Conservation (phyloP, 2,113 vertebrate species). For the Aphelocoma coerulescens region DNA sequence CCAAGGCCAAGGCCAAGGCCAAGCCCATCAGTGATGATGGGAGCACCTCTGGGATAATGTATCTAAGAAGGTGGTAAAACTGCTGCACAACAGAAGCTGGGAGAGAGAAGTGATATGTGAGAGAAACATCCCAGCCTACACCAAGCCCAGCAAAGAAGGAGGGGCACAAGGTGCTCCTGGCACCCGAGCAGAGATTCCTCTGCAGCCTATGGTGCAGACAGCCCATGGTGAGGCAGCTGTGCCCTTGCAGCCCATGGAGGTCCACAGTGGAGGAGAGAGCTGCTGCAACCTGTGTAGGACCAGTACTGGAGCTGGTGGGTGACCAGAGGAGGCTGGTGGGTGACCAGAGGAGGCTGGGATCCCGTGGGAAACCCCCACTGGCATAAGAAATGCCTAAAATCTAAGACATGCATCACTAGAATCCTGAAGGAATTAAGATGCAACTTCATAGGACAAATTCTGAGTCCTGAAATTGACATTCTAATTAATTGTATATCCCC, state of each 20-base stretch:
- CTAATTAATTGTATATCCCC: neutral
- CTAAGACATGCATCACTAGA: neutral
- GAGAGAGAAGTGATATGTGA: neutral
- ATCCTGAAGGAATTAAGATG: neutral
- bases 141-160: accelerated
- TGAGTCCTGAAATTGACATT: neutral
- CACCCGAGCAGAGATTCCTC: accelerated
- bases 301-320: neutral
- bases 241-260: neutral
- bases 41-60: neutral
- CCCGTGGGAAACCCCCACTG: accelerated
- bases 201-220: neutral
- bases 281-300: neutral
- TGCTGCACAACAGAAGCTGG: neutral
- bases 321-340: neutral
- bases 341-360: neutral
- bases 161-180: accelerated
- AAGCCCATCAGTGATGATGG: accelerated
- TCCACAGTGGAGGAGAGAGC: neutral
- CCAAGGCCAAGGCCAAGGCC: neutral
- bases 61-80: neutral
- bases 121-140: neutral
- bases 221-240: neutral
- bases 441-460: neutral
- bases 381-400: neutral